These are phyloP conservation scores for Heliconius ethilla DNA, from an alignment of 2,888 invertebrate species.

Conservation along the genomic window DNA sequence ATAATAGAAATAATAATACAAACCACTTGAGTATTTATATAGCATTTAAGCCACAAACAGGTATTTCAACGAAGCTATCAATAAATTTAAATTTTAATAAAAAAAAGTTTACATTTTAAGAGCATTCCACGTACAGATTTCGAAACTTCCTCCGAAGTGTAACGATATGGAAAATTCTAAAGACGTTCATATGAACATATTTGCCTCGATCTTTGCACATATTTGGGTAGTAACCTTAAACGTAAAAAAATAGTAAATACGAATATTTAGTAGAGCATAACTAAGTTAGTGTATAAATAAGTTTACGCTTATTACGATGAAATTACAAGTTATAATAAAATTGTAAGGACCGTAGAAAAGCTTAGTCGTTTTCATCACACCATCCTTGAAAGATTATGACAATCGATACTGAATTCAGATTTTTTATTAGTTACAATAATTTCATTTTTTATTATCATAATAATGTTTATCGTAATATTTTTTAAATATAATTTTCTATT, in stretches of 20 bases:
- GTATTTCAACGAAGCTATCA: neutral
- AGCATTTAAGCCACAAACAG: neutral
- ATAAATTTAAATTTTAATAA: conserved; percentile 4
- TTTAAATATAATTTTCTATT: too few relatives aligned
- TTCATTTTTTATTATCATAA: too few relatives aligned
- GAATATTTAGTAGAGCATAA: conserved; percentile 16
- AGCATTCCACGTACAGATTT: conserved; percentile 21
- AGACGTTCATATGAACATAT: conserved; percentile 7
- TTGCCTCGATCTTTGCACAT: neutral
- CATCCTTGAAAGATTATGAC: neutral
- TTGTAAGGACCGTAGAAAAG: neutral
- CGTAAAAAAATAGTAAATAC: conserved; percentile 8
- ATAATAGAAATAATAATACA: neutral
- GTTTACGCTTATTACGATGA: neutral
- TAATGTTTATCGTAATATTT: too few relatives aligned
- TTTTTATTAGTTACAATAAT: neutral
- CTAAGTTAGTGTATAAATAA: conserved; percentile 1
- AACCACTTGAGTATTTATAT: neutral
- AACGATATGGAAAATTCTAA: conserved; percentile 17
- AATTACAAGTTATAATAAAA: conserved; percentile 1
- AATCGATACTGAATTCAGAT: neutral
- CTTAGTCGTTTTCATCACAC: neutral
- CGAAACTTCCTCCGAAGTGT: conserved; percentile 30
- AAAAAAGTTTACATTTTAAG: conserved; percentile 10
- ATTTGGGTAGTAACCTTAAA: conserved; percentile 20